phyloP scores from a whole-genome alignment of 1,140 invertebrate species.

The Philaenus spumarius region DNA sequence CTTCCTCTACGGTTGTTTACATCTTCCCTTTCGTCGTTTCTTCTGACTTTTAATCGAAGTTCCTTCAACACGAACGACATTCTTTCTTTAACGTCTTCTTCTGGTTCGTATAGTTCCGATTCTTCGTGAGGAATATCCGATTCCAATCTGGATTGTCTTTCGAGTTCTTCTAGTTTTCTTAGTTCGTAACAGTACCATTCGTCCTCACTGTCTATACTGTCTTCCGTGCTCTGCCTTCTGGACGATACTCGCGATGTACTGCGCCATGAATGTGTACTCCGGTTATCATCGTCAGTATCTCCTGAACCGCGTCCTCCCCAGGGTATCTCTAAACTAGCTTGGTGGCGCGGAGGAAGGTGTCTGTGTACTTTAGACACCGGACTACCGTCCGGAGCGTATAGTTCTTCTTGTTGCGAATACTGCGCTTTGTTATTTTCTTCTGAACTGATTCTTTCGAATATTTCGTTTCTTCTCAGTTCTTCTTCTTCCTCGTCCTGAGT shows the following conservation, averaged over 20 bases:
- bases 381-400: conserved; percentile 9
- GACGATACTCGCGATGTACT: conserved; percentile 81
- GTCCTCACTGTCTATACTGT: conserved; percentile 88
- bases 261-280: conserved; percentile 77
- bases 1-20: conserved; percentile 1
- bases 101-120: conserved; percentile 45
- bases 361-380: neutral
- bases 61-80: conserved; percentile 71
- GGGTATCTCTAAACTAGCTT: conserved; percentile 75
- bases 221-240: conserved; percentile 81
- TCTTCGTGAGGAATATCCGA: conserved; percentile 45
- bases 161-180: conserved; percentile 77
- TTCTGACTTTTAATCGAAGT: conserved; percentile 58
- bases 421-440: conserved; percentile 24
- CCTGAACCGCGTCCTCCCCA: conserved; percentile 46
- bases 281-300: conserved; percentile 66
- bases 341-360: conserved; percentile 55
- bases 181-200: conserved; percentile 90
- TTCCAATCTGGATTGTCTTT: conserved; percentile 62
- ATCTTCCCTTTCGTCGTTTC: conserved; percentile 10
- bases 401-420: conserved; percentile 15
- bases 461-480: conserved; percentile 28
- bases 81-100: conserved; percentile 63
- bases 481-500: conserved; percentile 29
- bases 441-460: conserved; percentile 28